phyloP scores from a whole-genome alignment of 2,113 vertebrate genomes.

The Macquaria ambigua region DNA sequence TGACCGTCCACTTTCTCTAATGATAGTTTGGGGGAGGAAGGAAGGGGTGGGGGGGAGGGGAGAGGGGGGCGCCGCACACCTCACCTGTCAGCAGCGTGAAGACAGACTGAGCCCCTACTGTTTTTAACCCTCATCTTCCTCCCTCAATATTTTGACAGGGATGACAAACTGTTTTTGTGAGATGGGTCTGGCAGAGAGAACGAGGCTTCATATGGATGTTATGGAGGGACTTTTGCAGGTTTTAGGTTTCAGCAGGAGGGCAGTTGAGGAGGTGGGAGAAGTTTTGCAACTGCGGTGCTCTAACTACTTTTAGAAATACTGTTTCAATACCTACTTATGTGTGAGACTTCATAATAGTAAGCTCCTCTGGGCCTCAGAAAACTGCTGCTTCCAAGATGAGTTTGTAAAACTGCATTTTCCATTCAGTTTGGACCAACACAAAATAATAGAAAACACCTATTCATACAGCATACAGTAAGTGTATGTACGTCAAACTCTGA shows the following conservation, averaged over 20 bases:
- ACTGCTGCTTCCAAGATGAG: no score
- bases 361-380: no score
- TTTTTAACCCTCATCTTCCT: background rate
- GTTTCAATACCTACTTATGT: background rate
- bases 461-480: background rate
- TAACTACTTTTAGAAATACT: background rate
- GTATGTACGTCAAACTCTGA: background rate
- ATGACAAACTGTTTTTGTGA: background rate
- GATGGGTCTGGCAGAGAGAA: constrained; percentile 9
- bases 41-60: no score
- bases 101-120: constrained; percentile 9
- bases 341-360: background rate
- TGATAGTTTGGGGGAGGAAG: constrained; percentile 7
- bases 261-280: background rate
- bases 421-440: no score
- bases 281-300: background rate
- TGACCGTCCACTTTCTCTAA: constrained; percentile 42
- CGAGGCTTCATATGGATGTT: background rate
- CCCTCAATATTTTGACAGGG: constrained; percentile 13
- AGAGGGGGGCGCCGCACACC: background rate
- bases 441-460: background rate
- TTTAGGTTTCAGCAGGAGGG: background rate
- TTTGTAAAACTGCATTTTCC: no score
- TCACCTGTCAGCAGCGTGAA: constrained; percentile 17
- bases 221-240: background rate